Evolutionary conservation across 2,113 vertebrate genomes (phyloP), one percentile per base, ranked within the genome.

Genomic region (Symphodus melops): DNA sequence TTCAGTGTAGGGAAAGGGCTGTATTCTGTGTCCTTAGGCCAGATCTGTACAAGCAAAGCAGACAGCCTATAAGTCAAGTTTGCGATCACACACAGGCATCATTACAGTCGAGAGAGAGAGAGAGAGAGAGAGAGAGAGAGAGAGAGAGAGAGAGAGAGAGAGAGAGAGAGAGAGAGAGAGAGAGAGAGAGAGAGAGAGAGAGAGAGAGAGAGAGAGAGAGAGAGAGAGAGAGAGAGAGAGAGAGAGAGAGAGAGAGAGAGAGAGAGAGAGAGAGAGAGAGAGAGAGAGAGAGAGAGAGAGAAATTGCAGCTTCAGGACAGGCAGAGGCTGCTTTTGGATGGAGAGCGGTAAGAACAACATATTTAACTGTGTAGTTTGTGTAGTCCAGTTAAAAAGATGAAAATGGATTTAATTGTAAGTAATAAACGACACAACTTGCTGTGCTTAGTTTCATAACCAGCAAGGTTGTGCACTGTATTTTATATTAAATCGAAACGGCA

Each of bases 21-120:
- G 51, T 5, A 66, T 51, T 67, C 19, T 39, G 8, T 82, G 70
- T 76, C 86, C 60, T 64, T 8, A 56, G 80, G 83, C 79, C 19
- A 25, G n/a, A 79, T 66, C 67, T 41, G 49, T 39, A 73, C 70
- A 83, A 68, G 56, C 19, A 63, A n/a, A 76, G 58, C 54, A 81
- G 42, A 69, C 37, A 76, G 62, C 49, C 25, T 62, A 62, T 52
- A 57, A 59, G 67, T 75, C 7, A 16, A 51, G 14, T 79, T 57
- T 48, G 51, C 75, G 61, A 77, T 80, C 52, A 48, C 52, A 85
- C 49, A 69, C 25, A 67, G 64, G 25, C 62, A 72, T 82, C 61
- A 77, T 78, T 79, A 70, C 0, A 65, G 66, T 54, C 10, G 36
- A 33, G 28, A 5, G 28, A 33, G 55, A 69, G 55, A 69, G 62